Evolutionary conservation across 2,888 invertebrate genomes (phyloP).

Genomic region (Cecidostiba fungosa): DNA sequence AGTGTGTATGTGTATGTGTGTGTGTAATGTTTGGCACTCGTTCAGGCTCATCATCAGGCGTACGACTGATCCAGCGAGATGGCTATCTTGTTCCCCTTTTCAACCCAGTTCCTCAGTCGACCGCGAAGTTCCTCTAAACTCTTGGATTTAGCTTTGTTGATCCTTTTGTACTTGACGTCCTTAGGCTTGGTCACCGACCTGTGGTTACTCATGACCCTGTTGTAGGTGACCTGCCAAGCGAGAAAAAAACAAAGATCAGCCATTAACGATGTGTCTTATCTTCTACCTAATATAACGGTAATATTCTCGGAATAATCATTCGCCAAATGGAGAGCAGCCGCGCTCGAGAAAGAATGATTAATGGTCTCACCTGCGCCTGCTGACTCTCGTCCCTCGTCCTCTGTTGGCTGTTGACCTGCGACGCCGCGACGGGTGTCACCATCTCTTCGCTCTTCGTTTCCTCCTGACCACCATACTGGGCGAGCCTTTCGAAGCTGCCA

Average conservation of each 20-base stretch:
- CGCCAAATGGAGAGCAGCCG: background rate
- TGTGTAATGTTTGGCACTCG: constrained; percentile 39
- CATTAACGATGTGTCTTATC: background rate
- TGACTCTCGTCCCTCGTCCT: constrained; percentile 76
- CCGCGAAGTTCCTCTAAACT: constrained; percentile 92
- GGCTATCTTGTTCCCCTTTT: constrained; percentile 87
- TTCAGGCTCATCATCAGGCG: constrained; percentile 60
- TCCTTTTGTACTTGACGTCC: constrained; percentile 94
- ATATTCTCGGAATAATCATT: background rate
- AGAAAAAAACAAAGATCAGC: constrained; percentile 14
- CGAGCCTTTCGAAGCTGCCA: constrained; percentile 80
- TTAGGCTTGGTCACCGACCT: constrained; percentile 94
- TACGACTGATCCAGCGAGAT: constrained; percentile 85
- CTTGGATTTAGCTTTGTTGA: constrained; percentile 94
- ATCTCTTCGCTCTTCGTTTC: background rate
- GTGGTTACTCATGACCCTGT: constrained; percentile 94
- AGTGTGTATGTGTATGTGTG: background rate
- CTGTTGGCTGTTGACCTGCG: constrained; percentile 66
- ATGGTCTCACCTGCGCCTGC: constrained; percentile 74
- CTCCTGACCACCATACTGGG: constrained; percentile 72
- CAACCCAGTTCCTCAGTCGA: constrained; percentile 92
- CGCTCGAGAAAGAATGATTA: constrained; percentile 21
- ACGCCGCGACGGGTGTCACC: background rate
- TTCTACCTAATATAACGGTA: background rate
- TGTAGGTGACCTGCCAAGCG: constrained; percentile 84